Conservation (phyloP, 2,797 vertebrate species). For the Enoplosus armatus region DNA sequence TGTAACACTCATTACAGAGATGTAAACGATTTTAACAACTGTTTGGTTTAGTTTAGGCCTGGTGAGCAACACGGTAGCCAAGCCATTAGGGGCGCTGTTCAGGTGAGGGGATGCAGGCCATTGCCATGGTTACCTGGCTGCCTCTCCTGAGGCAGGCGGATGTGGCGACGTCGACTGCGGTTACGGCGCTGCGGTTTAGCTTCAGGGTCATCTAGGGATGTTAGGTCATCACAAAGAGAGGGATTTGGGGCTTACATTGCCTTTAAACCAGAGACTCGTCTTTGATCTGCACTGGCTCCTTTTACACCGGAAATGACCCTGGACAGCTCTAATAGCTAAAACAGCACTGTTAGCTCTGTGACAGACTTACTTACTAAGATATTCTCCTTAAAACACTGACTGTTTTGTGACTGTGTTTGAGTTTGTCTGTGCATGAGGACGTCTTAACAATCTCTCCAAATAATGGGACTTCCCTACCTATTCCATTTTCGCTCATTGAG, state of each 20-base stretch:
- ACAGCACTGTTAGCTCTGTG: background rate
- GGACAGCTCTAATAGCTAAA: slow-evolving; percentile 5
- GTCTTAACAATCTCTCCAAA: background rate
- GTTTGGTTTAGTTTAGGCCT: slow-evolving; percentile 39
- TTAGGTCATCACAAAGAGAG: slow-evolving; percentile 73
- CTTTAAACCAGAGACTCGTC: slow-evolving; percentile 12
- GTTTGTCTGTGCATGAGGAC: background rate
- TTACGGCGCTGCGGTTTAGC: slow-evolving; percentile 97
- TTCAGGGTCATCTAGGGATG: slow-evolving; percentile 95
- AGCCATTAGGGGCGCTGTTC: slow-evolving; percentile 26
- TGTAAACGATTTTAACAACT: background rate
- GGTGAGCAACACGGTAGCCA: no score
- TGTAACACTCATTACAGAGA: background rate
- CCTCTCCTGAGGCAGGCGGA: slow-evolving; percentile 96
- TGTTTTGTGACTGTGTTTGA: background rate
- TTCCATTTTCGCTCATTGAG: slow-evolving; percentile 96
- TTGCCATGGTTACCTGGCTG: slow-evolving; percentile 95
- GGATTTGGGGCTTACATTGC: slow-evolving; percentile 35
- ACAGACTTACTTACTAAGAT: background rate
- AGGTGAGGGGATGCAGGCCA: slow-evolving; percentile 58
- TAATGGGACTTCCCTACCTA: slow-evolving; percentile 81
- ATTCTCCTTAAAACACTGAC: background rate
- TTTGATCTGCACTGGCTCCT: slow-evolving; percentile 24
- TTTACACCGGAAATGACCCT: slow-evolving; percentile 11
- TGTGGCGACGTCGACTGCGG: slow-evolving; percentile 95